Percentiles rank a stretch among this genome's conserved stretches.
Evolutionary conservation across 2,797 vertebrate genomes (phyloP).

Genomic region (Chrosomus eos): DNA sequence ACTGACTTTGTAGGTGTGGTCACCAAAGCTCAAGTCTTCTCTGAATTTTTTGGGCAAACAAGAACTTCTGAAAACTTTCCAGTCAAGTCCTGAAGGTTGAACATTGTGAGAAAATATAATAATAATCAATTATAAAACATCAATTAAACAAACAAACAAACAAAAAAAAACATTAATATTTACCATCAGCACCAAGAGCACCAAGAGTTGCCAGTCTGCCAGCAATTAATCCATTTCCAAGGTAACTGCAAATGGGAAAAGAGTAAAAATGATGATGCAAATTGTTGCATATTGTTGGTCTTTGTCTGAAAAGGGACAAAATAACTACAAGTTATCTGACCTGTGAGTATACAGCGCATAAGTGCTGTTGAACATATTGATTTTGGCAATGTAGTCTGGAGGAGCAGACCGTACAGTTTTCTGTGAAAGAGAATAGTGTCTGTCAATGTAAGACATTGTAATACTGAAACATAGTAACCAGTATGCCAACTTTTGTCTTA

Average conservation of each 20-base stretch:
- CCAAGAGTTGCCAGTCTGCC: constrained; percentile 91
- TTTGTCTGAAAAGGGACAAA: constrained; percentile 1
- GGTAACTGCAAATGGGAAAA: constrained; percentile 81
- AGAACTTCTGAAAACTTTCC: constrained; percentile 90
- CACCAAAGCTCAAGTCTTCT: constrained; percentile 91
- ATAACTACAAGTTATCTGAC: constrained; percentile 66
- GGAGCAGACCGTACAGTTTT: constrained; percentile 90
- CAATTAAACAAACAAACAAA: not conserved
- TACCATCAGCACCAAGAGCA: constrained; percentile 90
- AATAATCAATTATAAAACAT: constrained; percentile 6
- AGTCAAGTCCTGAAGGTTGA: constrained; percentile 74
- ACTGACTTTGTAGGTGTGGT: constrained; percentile 91
- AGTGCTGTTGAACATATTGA: constrained; percentile 93
- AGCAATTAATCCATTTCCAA: constrained; percentile 93
- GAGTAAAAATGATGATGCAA: not conserved
- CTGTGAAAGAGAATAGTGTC: constrained; percentile 72
- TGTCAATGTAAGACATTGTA: not conserved
- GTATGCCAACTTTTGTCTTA: constrained; percentile 8
- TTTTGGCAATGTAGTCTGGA: constrained; percentile 84
- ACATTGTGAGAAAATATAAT: not conserved
- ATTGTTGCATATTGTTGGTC: not conserved
- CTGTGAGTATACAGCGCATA: constrained; percentile 96
- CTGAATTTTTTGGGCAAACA: constrained; percentile 92
- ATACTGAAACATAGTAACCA: not conserved
- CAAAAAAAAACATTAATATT: not conserved